Evolutionary conservation across 1,140 invertebrate species (phyloP), one percentile per base, ranked within the genome.

Genomic region (Drosophila prosaltans): DNA sequence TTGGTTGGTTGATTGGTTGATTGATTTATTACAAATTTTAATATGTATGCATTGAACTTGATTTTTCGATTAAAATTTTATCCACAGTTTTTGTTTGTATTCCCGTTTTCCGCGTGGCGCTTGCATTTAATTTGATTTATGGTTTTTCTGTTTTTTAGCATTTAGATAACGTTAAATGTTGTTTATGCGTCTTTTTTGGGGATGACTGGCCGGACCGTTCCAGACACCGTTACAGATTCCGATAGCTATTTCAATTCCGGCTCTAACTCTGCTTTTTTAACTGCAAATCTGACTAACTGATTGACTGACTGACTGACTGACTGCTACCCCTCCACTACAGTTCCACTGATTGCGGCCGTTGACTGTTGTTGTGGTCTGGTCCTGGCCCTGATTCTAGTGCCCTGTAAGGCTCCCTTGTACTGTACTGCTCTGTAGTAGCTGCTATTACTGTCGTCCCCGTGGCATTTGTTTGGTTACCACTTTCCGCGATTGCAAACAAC

Each of bases 401-500:
- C 39, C 39, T 51, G 45, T 51, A 26, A 51, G 45, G 45, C 48
- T 64, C 30, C 39, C 63, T 36, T 43, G 45, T 57, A 60, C 70
- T 65, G 60, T 67, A 59, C 28, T 66, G 45, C 43, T 74, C 41
- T 62, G 58, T 26, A 30, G 45, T 51, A 51, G 45, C 24, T 51
- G 24, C 8, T 48, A 16, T 48, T 48, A 48, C 45, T 48, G 24
- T 55, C 30, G 36, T 65, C 32, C 57, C 74, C 32, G 28, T 55
- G 48, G 45, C 45, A 54, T 8, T 36, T 39, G 59, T 54, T 60
- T 76, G 70, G 69, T 81, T 79, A 76, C 81, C 82, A 84, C 82
- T 81, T 82, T 86, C 82, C 82, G 82, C 80, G 78, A 72, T 88
- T 82, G 80, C 80, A 88, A 88, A 88, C 83, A 89, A 80, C 83